Percentiles rank a stretch among this genome's conserved stretches.
Conservation (phyloP, 2,888 invertebrate species). For the Plebejus anna region DNA sequence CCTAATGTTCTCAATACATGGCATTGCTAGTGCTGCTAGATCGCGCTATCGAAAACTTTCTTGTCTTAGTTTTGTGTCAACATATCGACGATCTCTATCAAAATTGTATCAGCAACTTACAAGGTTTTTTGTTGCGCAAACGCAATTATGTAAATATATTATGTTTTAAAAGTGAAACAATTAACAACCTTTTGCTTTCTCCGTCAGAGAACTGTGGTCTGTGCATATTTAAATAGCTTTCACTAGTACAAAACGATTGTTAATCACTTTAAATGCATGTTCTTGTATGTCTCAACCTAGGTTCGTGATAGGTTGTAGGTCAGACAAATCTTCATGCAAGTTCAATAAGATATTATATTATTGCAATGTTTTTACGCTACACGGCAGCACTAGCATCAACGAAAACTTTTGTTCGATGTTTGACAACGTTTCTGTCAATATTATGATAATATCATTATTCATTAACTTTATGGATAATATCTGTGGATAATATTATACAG, state of each 20-base stretch:
- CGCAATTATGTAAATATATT: conserved; percentile 5
- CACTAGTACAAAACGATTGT: conserved; percentile 16
- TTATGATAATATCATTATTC: too few relatives aligned
- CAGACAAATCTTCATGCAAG: background rate
- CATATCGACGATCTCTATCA: conserved; percentile 1
- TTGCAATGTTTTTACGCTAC: too few relatives aligned
- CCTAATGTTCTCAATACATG: too few relatives aligned
- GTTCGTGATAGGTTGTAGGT: background rate
- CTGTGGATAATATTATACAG: too few relatives aligned
- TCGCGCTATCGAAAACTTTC: background rate
- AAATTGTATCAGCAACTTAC: background rate
- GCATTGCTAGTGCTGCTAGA: too few relatives aligned
- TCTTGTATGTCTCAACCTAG: background rate
- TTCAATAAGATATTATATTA: too few relatives aligned
- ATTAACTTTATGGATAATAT: too few relatives aligned
- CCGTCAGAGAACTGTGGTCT: conserved; percentile 17
- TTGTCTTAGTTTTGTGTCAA: background rate
- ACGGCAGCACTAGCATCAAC: too few relatives aligned
- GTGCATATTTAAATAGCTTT: conserved; percentile 13
- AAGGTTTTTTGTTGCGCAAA: background rate
- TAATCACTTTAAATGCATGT: background rate
- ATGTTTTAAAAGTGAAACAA: conserved; percentile 22
- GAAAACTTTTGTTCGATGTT: too few relatives aligned
- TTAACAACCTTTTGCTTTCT: conserved; percentile 5
- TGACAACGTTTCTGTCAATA: too few relatives aligned